Conservation (phyloP, 2,113 vertebrate species). For the Ornithorhynchus anatinus region DNA sequence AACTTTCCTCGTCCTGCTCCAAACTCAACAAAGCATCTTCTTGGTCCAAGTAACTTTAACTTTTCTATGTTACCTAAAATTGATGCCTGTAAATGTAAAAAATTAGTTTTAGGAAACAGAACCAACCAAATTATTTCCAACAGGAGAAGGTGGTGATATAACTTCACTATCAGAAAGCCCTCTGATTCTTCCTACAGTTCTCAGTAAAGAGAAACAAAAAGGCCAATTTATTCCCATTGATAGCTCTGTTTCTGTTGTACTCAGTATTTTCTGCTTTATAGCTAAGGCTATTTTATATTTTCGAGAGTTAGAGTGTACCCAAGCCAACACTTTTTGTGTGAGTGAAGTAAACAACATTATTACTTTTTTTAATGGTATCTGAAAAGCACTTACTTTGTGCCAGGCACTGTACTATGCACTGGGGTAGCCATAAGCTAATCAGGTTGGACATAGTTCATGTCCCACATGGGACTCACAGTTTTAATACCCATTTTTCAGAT, state of each 20-base stretch:
- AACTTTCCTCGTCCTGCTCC: constrained; percentile 94
- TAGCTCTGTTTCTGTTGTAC: neutral
- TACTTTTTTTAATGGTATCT: no score
- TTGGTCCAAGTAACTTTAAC: constrained; percentile 82
- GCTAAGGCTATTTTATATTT: no score
- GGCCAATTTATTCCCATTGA: neutral
- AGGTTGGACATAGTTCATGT: no score
- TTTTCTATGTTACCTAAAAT: constrained; percentile 92
- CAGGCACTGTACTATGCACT: no score
- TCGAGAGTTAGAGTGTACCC: no score
- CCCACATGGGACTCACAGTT: no score
- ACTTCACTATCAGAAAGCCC: neutral
- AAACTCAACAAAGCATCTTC: constrained; percentile 92
- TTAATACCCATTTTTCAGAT: no score
- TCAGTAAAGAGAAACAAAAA: neutral
- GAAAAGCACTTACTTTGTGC: no score
- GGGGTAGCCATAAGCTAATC: no score
- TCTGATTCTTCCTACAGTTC: neutral
- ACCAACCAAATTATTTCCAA: constrained; percentile 8
- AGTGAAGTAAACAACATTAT: no score
- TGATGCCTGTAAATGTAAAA: constrained; percentile 82
- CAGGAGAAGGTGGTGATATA: constrained; percentile 12
- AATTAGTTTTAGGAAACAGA: constrained; percentile 53
- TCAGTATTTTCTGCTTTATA: no score
- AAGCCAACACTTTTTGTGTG: no score